Conservation (phyloP, 35 echinoderm and acorn worm species). For the Chiridota heheva region DNA sequence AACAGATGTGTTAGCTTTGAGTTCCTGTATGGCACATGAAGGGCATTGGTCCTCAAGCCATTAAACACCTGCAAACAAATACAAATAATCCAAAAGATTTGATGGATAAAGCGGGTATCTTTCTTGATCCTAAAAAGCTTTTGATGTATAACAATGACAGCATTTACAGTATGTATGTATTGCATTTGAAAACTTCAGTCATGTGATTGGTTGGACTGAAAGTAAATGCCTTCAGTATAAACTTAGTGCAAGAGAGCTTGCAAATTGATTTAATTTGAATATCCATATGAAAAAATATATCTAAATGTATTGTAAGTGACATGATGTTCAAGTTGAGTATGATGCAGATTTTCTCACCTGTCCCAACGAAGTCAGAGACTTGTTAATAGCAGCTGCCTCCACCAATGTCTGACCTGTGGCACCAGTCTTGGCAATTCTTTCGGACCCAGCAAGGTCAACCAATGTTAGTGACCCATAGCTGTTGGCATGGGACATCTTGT, state of each 20-base stretch:
- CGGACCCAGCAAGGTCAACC: slow-evolving; percentile 91
- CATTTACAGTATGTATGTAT: too few species aligned
- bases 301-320: too few species aligned
- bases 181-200: too few species aligned
- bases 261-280: too few species aligned
- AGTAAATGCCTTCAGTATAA: too few species aligned
- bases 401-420: slow-evolving; percentile 91
- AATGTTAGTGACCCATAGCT: slow-evolving; percentile 86
- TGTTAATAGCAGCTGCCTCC: slow-evolving; percentile 97
- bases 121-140: neutral
- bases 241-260: too few species aligned
- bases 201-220: too few species aligned
- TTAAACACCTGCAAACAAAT: slow-evolving; percentile 69
- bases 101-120: neutral
- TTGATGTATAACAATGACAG: too few species aligned
- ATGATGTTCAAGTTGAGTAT: too few species aligned
- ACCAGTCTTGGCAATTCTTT: slow-evolving; percentile 89
- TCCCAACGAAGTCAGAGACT: slow-evolving; percentile 85
- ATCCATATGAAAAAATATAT: too few species aligned
- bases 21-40: slow-evolving; percentile 90
- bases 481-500: slow-evolving; percentile 90
- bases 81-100: slow-evolving; percentile 7
- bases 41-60: slow-evolving; percentile 59
- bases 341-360: slow-evolving; percentile 69
- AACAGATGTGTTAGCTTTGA: slow-evolving; percentile 95